Evolutionary conservation across 2,113 vertebrate genomes (phyloP).

Genomic region (Poeciliopsis turrubarensis): DNA sequence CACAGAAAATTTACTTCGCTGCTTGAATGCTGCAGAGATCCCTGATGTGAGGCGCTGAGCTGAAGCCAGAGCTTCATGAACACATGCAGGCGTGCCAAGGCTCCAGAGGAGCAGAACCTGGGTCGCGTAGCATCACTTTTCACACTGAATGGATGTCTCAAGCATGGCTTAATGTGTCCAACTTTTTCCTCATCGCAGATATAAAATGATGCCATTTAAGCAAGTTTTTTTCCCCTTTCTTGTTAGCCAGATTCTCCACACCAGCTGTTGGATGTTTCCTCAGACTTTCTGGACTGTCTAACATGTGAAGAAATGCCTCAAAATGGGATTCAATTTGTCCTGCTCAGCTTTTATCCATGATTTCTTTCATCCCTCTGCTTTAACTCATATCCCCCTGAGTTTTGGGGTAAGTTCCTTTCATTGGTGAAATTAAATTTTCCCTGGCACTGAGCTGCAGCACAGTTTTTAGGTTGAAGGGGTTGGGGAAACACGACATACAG

Average conservation of each 20-base stretch:
- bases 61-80: constrained; percentile 25
- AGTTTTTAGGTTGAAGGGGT: constrained; percentile 1
- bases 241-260: background rate
- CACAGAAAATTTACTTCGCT: background rate
- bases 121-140: background rate
- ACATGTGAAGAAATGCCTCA: constrained; percentile 14
- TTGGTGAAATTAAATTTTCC: constrained; percentile 27
- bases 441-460: constrained; percentile 19
- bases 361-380: constrained; percentile 9
- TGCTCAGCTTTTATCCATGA: constrained; percentile 22
- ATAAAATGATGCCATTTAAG: background rate
- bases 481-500: constrained; percentile 8
- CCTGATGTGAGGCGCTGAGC: constrained; percentile 28
- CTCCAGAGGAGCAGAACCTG: background rate
- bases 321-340: constrained; percentile 22
- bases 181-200: background rate
- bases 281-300: constrained; percentile 3
- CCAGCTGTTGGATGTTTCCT: background rate
- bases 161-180: background rate
- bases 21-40: constrained; percentile 13
- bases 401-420: constrained; percentile 13
- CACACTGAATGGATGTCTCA: constrained; percentile 13
- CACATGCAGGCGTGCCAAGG: constrained; percentile 43
- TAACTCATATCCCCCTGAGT: constrained; percentile 27
- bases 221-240: constrained; percentile 5